Evolutionary conservation across 2,888 invertebrate genomes (phyloP).

Genomic region (Clanis bilineata): DNA sequence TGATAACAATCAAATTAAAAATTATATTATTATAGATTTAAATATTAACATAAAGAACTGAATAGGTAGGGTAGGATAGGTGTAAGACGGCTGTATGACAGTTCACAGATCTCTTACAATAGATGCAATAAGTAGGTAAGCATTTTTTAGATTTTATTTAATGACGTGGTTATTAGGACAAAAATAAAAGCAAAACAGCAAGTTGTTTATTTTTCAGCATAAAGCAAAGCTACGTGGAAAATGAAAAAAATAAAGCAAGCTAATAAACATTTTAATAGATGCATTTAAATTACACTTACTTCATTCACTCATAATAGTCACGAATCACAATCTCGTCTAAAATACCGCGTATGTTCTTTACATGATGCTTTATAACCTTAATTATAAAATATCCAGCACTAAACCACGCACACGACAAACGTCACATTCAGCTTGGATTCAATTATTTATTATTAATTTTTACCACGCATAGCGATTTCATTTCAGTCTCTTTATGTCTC

Average conservation of each 20-base stretch:
- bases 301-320: background rate
- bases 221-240: background rate
- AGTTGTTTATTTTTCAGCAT: background rate
- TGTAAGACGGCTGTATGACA: too few relatives aligned
- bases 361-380: background rate
- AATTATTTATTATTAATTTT: conserved; percentile 11
- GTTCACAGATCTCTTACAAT: too few relatives aligned
- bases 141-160: too few relatives aligned
- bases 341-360: background rate
- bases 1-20: too few relatives aligned
- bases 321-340: background rate
- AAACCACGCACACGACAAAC: conserved; percentile 2
- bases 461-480: background rate
- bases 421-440: conserved; percentile 7
- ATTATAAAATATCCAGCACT: conserved; percentile 3
- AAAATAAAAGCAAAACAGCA: background rate
- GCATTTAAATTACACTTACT: background rate
- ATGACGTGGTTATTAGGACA: too few relatives aligned
- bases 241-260: background rate
- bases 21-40: too few relatives aligned
- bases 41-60: too few relatives aligned
- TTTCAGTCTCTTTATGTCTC: conserved; percentile 8
- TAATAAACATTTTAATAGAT: background rate
- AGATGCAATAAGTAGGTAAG: too few relatives aligned
- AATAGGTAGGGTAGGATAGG: too few relatives aligned